Percentiles rank a stretch among this genome's conserved stretches.
These are phyloP conservation scores for Epinephelus cyanopodus DNA, from an alignment of 2,113 vertebrate species.

Conservation along the genomic window DNA sequence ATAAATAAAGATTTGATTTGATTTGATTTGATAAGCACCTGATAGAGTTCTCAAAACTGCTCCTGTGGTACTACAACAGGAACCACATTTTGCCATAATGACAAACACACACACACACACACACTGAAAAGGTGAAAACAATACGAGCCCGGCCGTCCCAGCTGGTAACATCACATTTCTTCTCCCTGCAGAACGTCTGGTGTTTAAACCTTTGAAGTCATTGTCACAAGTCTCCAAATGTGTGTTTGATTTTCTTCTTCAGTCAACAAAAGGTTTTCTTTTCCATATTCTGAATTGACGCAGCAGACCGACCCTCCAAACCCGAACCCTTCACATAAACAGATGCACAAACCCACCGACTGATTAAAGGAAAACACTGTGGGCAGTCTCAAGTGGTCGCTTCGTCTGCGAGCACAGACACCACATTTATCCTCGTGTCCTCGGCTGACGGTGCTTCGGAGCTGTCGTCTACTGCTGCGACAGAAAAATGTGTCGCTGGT, in stretches of 20 bases:
- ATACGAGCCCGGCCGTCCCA: too few relatives aligned
- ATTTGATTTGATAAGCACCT: too few relatives aligned
- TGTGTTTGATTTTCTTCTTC: slow-evolving; percentile 47
- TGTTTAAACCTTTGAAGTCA: slow-evolving; percentile 9
- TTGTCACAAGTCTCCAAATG: slow-evolving; percentile 30
- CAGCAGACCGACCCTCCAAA: slow-evolving; percentile 2
- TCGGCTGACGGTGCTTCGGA: background rate
- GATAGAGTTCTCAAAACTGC: too few relatives aligned
- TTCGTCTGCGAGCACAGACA: background rate
- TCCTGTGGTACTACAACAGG: too few relatives aligned
- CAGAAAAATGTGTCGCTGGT: too few relatives aligned
- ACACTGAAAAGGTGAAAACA: too few relatives aligned
- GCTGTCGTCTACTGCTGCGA: too few relatives aligned
- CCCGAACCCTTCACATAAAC: background rate
- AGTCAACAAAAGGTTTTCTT: slow-evolving; percentile 10
- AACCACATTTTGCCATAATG: too few relatives aligned
- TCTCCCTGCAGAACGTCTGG: background rate
- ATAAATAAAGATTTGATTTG: too few relatives aligned
- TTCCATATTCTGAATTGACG: slow-evolving; percentile 17
- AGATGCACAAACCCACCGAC: background rate
- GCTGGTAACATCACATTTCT: too few relatives aligned
- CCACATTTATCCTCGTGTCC: background rate
- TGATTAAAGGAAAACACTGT: background rate
- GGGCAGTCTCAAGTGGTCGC: background rate
- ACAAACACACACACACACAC: too few relatives aligned